These are phyloP conservation scores for Melitaea cinxia DNA, from an alignment of 1,140 invertebrate genomes.

Conservation along the genomic window DNA sequence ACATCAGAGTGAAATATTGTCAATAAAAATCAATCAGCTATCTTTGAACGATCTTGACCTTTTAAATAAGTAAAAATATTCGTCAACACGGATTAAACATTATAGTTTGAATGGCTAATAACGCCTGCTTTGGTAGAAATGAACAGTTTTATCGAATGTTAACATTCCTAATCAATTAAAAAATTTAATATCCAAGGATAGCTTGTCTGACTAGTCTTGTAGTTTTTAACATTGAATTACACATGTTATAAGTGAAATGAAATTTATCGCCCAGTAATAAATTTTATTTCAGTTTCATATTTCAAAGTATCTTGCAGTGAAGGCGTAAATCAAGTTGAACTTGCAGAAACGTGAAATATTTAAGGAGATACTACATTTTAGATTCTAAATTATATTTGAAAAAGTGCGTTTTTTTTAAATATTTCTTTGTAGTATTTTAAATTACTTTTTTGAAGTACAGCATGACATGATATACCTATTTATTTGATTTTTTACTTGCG, in stretches of 20 bases:
- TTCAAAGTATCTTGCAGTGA: slow-evolving; percentile 29
- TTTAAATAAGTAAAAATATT: slow-evolving; percentile 24
- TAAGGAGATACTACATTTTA: slow-evolving; percentile 22
- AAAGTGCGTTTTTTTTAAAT: background rate
- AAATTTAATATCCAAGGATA: slow-evolving; percentile 8
- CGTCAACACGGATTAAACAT: slow-evolving; percentile 22
- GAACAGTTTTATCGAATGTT: slow-evolving; percentile 12
- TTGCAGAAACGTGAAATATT: slow-evolving; percentile 35
- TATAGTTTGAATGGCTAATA: slow-evolving; percentile 23
- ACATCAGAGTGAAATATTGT: slow-evolving; percentile 13
- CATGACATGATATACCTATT: too few species aligned
- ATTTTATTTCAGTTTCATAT: slow-evolving; percentile 28
- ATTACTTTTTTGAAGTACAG: too few species aligned
- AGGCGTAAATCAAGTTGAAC: slow-evolving; percentile 32
- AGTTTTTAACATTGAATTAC: background rate
- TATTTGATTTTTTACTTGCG: too few species aligned
- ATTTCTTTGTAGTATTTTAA: too few species aligned
- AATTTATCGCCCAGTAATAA: slow-evolving; percentile 34
- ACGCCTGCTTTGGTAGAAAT: slow-evolving; percentile 13
- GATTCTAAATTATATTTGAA: slow-evolving; percentile 4
- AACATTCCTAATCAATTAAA: slow-evolving; percentile 23
- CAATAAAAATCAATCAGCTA: slow-evolving; percentile 28
- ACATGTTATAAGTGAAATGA: slow-evolving; percentile 3
- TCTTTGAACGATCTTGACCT: slow-evolving; percentile 25
- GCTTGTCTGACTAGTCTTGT: background rate